A percentile compares a stretch with the other conserved stretches of the same genome.
Evolutionary conservation across 2,113 vertebrate species (phyloP).

Genomic region (Phylloscopus whistleri): DNA sequence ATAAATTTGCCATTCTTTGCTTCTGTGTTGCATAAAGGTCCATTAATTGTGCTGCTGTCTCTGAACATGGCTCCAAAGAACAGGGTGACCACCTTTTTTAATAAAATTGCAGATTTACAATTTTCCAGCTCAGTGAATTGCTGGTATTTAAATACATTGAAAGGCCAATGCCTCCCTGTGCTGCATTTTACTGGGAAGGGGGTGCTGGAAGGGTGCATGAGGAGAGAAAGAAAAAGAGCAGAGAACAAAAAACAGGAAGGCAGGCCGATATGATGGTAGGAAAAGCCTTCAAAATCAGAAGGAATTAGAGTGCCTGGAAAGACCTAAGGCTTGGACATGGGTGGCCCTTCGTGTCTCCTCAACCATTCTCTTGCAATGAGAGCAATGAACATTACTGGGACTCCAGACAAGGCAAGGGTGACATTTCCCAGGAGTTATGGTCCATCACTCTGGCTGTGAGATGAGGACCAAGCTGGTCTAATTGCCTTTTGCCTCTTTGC

Average conservation of each 20-base stretch:
- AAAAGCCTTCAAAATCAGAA: not conserved
- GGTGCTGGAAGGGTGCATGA: not conserved
- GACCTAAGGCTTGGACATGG: not conserved
- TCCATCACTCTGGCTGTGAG: not conserved
- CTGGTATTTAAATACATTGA: slow-evolving; percentile 55
- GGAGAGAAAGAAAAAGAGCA: not conserved
- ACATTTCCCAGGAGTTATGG: not conserved
- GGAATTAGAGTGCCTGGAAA: not conserved
- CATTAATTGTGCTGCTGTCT: slow-evolving; percentile 52
- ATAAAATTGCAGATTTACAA: slow-evolving; percentile 66
- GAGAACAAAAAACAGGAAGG: not conserved
- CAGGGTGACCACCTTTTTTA: slow-evolving; percentile 42
- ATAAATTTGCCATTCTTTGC: slow-evolving; percentile 22
- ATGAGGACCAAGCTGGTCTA: not conserved
- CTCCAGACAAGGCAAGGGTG: not conserved
- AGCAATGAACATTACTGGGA: accelerated
- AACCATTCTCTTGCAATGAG: not conserved
- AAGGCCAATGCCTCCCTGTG: not conserved
- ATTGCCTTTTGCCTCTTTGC: not conserved
- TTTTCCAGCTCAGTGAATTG: slow-evolving; percentile 67
- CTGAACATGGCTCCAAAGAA: slow-evolving; percentile 41
- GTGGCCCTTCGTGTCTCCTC: not conserved
- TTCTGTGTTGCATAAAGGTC: not conserved
- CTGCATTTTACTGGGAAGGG: not conserved
- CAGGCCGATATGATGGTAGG: not conserved